phyloP scores from a whole-genome alignment of 2,113 vertebrate genomes.

The Glaucidium brasilianum region DNA sequence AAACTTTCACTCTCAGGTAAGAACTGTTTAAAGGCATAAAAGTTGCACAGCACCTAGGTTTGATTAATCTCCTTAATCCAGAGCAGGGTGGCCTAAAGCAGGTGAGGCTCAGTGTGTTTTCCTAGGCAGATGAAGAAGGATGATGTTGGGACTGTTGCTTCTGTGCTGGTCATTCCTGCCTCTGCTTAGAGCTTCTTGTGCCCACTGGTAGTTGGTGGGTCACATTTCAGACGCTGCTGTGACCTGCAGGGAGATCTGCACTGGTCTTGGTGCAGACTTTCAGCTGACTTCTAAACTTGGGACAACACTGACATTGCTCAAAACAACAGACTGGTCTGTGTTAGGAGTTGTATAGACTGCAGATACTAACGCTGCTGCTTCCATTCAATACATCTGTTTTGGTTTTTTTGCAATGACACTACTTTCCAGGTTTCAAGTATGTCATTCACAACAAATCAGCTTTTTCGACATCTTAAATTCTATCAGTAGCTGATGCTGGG shows the following conservation, averaged over 20 bases:
- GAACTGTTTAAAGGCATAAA: not conserved
- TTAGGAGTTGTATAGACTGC: not conserved
- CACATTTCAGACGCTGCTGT: not conserved
- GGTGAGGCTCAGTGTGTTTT: not conserved
- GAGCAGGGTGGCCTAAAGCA: not conserved
- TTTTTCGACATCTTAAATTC: not conserved
- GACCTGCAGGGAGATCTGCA: not conserved
- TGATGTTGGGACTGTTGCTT: not conserved
- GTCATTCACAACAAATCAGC: not conserved
- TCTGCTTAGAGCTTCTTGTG: not conserved
- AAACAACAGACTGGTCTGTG: not conserved
- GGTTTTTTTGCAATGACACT: not conserved
- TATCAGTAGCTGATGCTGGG: not conserved
- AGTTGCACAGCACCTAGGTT: not conserved
- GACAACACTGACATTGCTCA: not conserved
- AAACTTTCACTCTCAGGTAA: constrained; percentile 97
- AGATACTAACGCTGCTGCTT: not conserved
- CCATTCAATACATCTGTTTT: not conserved
- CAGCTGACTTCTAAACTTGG: not conserved
- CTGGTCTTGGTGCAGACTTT: not conserved
- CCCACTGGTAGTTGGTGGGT: not conserved
- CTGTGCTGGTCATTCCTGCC: not conserved
- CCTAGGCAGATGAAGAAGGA: not conserved
- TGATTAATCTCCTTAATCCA: not conserved
- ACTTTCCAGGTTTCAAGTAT: not conserved